Evolutionary conservation across 2,888 invertebrate species (phyloP).

Genomic region (Machimus atricapillus): DNA sequence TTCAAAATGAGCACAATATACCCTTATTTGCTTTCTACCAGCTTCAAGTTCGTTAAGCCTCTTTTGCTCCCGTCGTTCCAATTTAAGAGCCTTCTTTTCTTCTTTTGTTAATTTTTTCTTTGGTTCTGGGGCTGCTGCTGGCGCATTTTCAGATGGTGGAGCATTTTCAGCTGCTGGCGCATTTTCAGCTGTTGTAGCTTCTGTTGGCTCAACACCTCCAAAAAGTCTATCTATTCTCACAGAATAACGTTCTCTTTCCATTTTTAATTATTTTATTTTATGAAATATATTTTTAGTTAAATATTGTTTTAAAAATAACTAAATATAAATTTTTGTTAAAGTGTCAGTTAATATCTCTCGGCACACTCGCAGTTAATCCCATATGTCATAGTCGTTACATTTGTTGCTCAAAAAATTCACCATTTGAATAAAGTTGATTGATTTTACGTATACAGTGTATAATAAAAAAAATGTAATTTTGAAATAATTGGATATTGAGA

Average conservation of each 20-base stretch:
- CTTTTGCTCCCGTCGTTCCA: background rate
- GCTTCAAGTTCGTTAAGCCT: background rate
- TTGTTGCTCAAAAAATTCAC: too few species aligned
- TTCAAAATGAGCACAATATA: background rate
- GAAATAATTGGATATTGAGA: too few species aligned
- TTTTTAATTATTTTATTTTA: background rate
- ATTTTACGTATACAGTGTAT: too few species aligned
- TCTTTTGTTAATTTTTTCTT: constrained; percentile 23
- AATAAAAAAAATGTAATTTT: too few species aligned
- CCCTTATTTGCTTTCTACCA: background rate
- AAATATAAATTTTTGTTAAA: background rate
- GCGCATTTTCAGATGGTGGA: background rate
- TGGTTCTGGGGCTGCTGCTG: background rate
- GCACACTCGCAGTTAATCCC: background rate
- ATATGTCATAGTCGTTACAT: too few species aligned
- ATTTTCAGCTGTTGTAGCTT: background rate
- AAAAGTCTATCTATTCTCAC: background rate
- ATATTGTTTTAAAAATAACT: background rate
- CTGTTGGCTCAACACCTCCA: background rate
- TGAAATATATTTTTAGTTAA: background rate
- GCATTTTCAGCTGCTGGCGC: background rate
- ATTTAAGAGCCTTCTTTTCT: constrained; percentile 14
- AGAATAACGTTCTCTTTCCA: background rate
- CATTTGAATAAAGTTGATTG: too few species aligned
- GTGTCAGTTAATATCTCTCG: background rate